Conservation (phyloP, 2,113 vertebrate species). For the Suricata suricatta region DNA sequence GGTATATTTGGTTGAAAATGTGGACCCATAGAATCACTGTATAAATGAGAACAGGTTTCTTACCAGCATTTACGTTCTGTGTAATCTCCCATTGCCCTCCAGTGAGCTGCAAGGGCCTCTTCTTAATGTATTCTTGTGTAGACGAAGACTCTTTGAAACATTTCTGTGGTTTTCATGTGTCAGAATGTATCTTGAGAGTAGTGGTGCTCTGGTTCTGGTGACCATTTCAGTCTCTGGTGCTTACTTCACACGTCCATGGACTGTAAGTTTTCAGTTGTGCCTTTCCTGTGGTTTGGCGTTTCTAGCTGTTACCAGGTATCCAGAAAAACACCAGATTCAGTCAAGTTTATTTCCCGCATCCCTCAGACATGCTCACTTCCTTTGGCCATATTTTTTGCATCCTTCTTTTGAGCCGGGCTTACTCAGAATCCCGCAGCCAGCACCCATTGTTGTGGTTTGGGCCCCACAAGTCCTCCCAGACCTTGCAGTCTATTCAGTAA, state of each 20-base stretch:
- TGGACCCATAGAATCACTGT: not conserved
- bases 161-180: not conserved
- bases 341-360: not conserved
- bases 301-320: not conserved
- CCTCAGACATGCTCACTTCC: not conserved
- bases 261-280: not conserved
- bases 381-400: not conserved
- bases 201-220: not conserved
- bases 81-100: not conserved
- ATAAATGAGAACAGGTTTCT: not conserved
- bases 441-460: not conserved
- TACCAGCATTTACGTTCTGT: not conserved
- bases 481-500: not conserved
- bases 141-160: not conserved
- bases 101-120: not conserved
- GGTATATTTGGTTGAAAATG: not conserved
- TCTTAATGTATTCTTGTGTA: not conserved
- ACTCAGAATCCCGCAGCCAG: not conserved
- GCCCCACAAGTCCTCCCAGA: not conserved
- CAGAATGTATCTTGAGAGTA: not conserved
- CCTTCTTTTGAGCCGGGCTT: not conserved
- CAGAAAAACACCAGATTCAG: not conserved
- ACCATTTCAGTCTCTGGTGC: not conserved
- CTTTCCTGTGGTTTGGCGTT: not conserved
- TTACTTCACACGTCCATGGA: not conserved